Evolutionary conservation across 2,888 invertebrate species (phyloP).

Genomic region (Lapara coniferarum): DNA sequence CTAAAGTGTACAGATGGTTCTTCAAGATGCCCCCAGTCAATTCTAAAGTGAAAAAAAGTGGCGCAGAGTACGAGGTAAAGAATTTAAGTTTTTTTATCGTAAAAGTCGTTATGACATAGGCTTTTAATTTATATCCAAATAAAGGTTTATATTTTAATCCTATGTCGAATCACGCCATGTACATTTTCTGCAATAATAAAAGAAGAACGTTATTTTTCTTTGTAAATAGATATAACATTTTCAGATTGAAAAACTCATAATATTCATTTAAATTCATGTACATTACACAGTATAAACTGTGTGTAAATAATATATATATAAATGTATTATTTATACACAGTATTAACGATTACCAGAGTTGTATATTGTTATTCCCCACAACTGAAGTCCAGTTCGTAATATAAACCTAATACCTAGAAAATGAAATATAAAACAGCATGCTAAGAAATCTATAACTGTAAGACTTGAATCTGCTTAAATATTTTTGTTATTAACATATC

Average conservation of each 20-base stretch:
- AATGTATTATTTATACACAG: no score
- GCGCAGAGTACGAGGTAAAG: constrained; percentile 79
- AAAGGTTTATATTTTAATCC: background rate
- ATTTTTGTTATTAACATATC: no score
- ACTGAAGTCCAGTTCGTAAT: background rate
- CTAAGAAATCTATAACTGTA: no score
- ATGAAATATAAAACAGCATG: background rate
- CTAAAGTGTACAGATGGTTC: constrained; percentile 28
- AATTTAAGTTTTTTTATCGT: constrained; percentile 33
- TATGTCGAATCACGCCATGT: background rate
- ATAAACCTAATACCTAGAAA: no score
- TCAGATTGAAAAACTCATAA: background rate
- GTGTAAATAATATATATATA: no score
- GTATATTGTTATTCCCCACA: no score
- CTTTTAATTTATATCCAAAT: constrained; percentile 11
- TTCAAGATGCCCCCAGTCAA: constrained; percentile 75
- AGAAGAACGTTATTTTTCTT: background rate
- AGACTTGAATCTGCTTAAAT: no score
- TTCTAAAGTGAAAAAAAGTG: constrained; percentile 75
- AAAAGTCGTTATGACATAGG: constrained; percentile 19
- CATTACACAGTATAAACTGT: background rate
- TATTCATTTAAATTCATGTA: background rate
- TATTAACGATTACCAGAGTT: background rate
- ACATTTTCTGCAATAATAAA: background rate
- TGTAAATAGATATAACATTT: no score